These are phyloP conservation scores for Drosophila ficusphila DNA, from an alignment of 1,140 invertebrate species.

Conservation along the genomic window DNA sequence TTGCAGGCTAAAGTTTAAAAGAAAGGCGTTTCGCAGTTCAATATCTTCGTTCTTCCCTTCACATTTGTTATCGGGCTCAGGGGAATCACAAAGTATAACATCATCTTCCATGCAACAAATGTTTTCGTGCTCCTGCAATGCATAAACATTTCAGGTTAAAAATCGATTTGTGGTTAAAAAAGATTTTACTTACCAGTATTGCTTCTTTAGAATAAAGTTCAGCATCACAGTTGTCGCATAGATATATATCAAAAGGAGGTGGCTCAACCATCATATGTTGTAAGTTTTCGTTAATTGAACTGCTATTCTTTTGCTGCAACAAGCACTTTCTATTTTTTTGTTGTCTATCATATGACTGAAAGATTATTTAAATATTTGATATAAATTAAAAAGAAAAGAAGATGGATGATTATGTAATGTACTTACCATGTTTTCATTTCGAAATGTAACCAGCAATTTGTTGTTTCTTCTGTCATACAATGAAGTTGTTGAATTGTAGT, in stretches of 20 bases:
- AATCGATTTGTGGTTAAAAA: neutral
- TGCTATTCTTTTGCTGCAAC: constrained; percentile 73
- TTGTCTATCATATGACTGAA: constrained; percentile 79
- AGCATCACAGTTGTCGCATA: constrained; percentile 90
- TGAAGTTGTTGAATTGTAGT: constrained; percentile 90
- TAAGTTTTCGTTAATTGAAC: constrained; percentile 75
- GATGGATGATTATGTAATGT: too few species aligned
- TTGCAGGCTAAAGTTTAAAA: constrained; percentile 77
- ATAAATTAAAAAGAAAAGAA: too few species aligned
- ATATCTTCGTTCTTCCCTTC: constrained; percentile 62
- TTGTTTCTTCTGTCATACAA: constrained; percentile 88
- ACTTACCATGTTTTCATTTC: constrained; percentile 89
- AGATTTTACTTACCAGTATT: constrained; percentile 85
- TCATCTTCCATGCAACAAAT: constrained; percentile 84
- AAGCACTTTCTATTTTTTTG: constrained; percentile 76
- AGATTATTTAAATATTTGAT: constrained; percentile 5
- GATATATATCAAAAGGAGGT: constrained; percentile 87
- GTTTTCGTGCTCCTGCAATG: constrained; percentile 86
- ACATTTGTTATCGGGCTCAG: constrained; percentile 58
- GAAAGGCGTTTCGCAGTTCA: constrained; percentile 72
- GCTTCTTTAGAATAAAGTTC: constrained; percentile 86
- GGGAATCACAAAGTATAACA: constrained; percentile 82
- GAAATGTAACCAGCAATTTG: constrained; percentile 89
- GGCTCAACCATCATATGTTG: constrained; percentile 85
- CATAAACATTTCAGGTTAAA: neutral